Percentiles rank a stretch among this genome's conserved stretches.
These are phyloP conservation scores for Epinotia bilunana DNA, from an alignment of 2,888 invertebrate genomes.

Conservation along the genomic window DNA sequence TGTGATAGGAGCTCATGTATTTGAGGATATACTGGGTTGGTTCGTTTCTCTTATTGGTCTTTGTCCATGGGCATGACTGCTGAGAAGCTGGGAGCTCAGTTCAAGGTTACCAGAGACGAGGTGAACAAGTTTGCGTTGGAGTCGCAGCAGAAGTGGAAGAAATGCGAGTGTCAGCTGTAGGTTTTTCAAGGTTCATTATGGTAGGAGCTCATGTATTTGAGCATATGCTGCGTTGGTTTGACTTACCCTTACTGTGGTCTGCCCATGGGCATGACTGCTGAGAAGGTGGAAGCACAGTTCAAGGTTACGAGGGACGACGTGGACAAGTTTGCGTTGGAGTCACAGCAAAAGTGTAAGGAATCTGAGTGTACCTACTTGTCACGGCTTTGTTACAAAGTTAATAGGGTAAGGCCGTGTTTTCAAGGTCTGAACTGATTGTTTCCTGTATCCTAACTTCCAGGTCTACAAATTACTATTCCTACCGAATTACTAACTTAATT, in stretches of 20 bases:
- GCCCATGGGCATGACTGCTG: slow-evolving; percentile 98
- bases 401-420: no score
- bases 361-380: slow-evolving; percentile 78
- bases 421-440: no score
- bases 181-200: no score
- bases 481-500: no score
- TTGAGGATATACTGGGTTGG: slow-evolving; percentile 96
- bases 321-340: slow-evolving; percentile 93
- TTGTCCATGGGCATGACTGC: slow-evolving; percentile 98
- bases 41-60: slow-evolving; percentile 93
- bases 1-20: slow-evolving; percentile 79
- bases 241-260: slow-evolving; percentile 95
- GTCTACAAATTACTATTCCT: no score
- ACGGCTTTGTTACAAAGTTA: no score
- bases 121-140: slow-evolving; percentile 93
- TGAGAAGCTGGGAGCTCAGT: slow-evolving; percentile 94
- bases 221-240: slow-evolving; percentile 88
- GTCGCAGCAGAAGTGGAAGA: slow-evolving; percentile 95
- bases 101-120: slow-evolving; percentile 90
- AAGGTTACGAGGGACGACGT: slow-evolving; percentile 88
- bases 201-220: slow-evolving; percentile 88
- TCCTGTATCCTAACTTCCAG: no score
- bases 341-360: slow-evolving; percentile 94
- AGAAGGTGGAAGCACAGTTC: slow-evolving; percentile 93
- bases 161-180: slow-evolving; percentile 78